These are phyloP conservation scores for Periparus ater DNA, from an alignment of 2,797 vertebrate genomes.

Conservation along the genomic window DNA sequence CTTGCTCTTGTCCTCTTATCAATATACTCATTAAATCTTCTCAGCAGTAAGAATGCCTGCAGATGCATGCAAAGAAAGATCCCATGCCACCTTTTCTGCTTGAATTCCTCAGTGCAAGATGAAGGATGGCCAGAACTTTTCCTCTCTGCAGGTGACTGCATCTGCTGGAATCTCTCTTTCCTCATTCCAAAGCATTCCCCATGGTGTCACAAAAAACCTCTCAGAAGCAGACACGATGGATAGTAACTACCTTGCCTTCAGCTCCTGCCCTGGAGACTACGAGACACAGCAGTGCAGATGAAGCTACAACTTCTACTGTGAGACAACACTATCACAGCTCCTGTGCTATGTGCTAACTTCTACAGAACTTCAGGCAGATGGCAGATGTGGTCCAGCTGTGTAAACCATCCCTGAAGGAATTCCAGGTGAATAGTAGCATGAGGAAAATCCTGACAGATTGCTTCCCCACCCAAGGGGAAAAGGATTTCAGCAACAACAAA, in stretches of 20 bases:
- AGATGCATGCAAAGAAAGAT: not conserved
- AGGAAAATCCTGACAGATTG: conserved; percentile 24
- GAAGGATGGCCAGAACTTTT: not conserved
- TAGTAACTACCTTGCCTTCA: not conserved
- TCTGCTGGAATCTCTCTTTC: not conserved
- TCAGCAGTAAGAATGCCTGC: not conserved
- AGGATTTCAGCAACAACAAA: conserved; percentile 6
- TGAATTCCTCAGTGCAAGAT: not conserved
- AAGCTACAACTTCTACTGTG: not conserved
- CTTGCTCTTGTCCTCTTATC: not conserved
- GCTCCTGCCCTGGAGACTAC: not conserved
- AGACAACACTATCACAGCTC: accelerated
- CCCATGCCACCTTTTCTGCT: not conserved
- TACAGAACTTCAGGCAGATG: not conserved
- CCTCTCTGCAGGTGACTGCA: not conserved
- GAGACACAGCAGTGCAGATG: not conserved
- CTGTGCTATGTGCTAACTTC: not conserved
- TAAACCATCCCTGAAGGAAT: not conserved
- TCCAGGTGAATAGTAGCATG: not conserved
- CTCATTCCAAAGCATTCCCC: not conserved
- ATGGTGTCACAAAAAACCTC: not conserved
- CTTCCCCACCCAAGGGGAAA: conserved; percentile 26
- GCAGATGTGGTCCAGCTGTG: not conserved
- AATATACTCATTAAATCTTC: not conserved
- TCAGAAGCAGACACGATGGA: not conserved